Evolutionary conservation across 1,140 invertebrate genomes (phyloP), one percentile per base, ranked within the genome.

Genomic region (Trichonephila clavipes): DNA sequence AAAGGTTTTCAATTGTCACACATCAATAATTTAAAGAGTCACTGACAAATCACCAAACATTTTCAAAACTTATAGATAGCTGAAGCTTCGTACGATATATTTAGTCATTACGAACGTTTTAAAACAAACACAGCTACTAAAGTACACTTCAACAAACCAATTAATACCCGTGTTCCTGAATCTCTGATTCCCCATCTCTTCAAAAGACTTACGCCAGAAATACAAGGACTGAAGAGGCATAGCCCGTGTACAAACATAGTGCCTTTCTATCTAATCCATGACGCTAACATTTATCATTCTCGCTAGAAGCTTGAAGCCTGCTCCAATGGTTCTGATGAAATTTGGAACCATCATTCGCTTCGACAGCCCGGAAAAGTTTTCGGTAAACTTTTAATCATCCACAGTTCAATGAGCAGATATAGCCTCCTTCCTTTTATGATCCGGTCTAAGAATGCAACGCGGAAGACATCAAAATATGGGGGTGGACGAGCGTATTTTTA

Each of bases 341-440:
- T 77, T 77, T 77, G 72, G 72, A 18, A 40, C 72, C 72, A 77
- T 77, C 72, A 34, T 77, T 12, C 72, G 72, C 72, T 77, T 77
- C 72, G 72, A 77, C 72, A 77, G 28, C 72, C 72, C 72, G 72
- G 72, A 77, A 77, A 77, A 77, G 24, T 77, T 77, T 77, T 40
- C 72, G 72, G 69, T 77, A 77, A 77, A 77, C 72, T 77, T 77
- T 77, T 77, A 77, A 77, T 77, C 72, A 77, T 77, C 24, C 28
- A 77, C 72, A 77, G 72, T 28, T 40, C 72, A 40, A 77, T 77
- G 72, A 40, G 34, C 72, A 77, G 69, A 77, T 34, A 77, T 24
- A 34, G 72, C 24, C 28, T 72, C 6, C 28, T 18, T 18, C 18
- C 72, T 40, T 77, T 40, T 77, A 77, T 77, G 72, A 77, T 77